A percentile compares a stretch with the other conserved stretches of the same genome.
These are phyloP conservation scores for Euplexia lucipara DNA, from an alignment of 2,888 invertebrate genomes.

Conservation along the genomic window DNA sequence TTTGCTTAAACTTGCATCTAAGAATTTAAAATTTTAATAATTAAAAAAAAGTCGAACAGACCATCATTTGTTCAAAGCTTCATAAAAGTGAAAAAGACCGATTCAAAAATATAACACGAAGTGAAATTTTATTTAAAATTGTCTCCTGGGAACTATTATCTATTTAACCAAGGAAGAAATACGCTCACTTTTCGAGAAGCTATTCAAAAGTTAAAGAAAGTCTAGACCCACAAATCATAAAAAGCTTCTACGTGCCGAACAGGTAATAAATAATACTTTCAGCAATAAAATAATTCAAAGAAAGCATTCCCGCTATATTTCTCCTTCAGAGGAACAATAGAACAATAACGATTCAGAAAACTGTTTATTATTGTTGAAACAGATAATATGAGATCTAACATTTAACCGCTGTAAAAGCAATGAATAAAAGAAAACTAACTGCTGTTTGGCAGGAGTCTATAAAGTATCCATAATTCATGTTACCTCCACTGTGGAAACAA, in stretches of 20 bases:
- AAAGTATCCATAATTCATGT: slow-evolving; percentile 10
- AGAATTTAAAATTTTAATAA: not conserved
- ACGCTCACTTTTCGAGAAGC: not conserved
- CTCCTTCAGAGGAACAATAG: slow-evolving; percentile 11
- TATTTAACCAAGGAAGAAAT: not conserved
- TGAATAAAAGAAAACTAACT: slow-evolving; percentile 16
- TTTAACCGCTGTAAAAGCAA: slow-evolving; percentile 2
- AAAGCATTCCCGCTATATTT: slow-evolving; percentile 21
- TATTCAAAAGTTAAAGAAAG: slow-evolving; percentile 26
- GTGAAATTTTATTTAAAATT: slow-evolving; percentile 17
- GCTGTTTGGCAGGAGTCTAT: not conserved
- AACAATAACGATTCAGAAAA: slow-evolving; percentile 18
- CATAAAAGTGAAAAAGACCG: not conserved
- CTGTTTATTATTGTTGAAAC: slow-evolving; percentile 14
- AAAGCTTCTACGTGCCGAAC: slow-evolving; percentile 45
- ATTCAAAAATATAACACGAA: not conserved
- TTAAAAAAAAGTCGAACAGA: not conserved
- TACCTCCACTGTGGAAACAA: not conserved
- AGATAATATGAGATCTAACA: slow-evolving; percentile 2
- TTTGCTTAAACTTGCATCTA: too few relatives aligned
- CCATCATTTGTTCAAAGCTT: not conserved
- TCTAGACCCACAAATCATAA: slow-evolving; percentile 55
- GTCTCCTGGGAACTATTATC: not conserved
- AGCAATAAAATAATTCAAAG: slow-evolving; percentile 39
- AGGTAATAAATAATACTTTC: slow-evolving; percentile 50